A percentile compares a stretch with the other conserved stretches of the same genome.
phyloP scores from a whole-genome alignment of 2,888 invertebrate species.

The Tipula vernalis region DNA sequence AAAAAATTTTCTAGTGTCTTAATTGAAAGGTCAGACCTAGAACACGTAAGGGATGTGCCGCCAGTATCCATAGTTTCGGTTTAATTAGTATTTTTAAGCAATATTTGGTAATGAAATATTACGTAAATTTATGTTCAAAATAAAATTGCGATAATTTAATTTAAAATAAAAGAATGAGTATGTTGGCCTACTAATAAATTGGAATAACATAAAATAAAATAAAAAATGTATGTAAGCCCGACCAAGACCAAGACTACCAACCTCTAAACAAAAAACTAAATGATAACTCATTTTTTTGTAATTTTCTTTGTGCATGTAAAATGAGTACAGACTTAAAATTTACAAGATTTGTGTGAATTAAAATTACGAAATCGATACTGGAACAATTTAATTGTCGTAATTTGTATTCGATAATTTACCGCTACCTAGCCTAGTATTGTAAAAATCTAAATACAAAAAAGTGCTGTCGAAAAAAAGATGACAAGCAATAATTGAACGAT shows the following conservation, averaged over 20 bases:
- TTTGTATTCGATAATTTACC: not conserved
- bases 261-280: not conserved
- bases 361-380: not conserved
- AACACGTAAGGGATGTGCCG: not conserved
- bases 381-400: not conserved
- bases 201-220: not conserved
- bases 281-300: not conserved
- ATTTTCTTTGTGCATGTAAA: not conserved
- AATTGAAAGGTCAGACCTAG: not conserved
- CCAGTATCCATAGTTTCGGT: not conserved
- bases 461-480: conserved; percentile 13
- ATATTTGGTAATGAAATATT: not conserved
- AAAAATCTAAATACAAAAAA: not conserved
- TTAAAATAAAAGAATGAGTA: not conserved
- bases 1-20: not conserved
- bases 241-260: not conserved
- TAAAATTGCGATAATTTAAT: not conserved
- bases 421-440: not conserved
- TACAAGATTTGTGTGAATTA: not conserved
- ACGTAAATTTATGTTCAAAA: not conserved
- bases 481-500: conserved; percentile 17
- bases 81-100: not conserved
- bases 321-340: not conserved
- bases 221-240: not conserved
- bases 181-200: not conserved